Conservation (phyloP, 2,888 invertebrate species). For the Aplocera efformata region DNA sequence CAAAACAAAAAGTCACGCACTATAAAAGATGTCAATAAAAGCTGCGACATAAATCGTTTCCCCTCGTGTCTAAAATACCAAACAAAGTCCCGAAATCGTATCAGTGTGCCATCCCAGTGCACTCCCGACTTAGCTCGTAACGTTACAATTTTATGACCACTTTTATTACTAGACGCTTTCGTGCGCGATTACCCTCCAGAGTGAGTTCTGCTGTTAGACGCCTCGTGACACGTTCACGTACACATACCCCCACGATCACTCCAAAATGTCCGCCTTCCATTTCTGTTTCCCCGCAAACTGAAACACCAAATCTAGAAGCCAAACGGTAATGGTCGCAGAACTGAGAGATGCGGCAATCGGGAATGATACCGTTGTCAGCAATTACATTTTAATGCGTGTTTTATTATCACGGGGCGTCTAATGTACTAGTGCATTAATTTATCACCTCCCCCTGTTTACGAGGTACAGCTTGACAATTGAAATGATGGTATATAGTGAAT, state of each 20-base stretch:
- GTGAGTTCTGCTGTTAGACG: conserved; percentile 78
- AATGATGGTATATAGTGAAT: conserved; percentile 67
- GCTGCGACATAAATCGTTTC: conserved; percentile 55
- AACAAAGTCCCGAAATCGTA: conserved; percentile 64
- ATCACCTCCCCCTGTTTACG: conserved; percentile 75
- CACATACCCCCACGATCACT: conserved; percentile 37
- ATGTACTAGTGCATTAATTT: conserved; percentile 77
- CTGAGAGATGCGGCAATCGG: conserved; percentile 11
- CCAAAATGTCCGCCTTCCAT: conserved; percentile 41
- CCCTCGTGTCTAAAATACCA: conserved; percentile 37
- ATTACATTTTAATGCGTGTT: conserved; percentile 78
- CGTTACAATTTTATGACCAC: conserved; percentile 77
- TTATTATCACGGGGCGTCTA: conserved; percentile 75
- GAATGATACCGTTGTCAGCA: conserved; percentile 55
- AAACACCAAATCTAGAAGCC: not conserved
- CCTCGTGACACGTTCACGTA: conserved; percentile 54
- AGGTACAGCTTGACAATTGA: conserved; percentile 73
- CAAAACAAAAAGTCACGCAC: conserved; percentile 22
- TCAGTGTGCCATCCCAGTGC: conserved; percentile 73
- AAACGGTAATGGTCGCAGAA: conserved; percentile 37
- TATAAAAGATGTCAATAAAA: conserved; percentile 47
- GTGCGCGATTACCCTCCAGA: conserved; percentile 79
- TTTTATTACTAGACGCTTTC: conserved; percentile 80
- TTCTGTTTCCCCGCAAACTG: conserved; percentile 33
- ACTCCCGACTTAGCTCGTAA: conserved; percentile 74